Evolutionary conservation across 2,797 vertebrate genomes (phyloP), one percentile per base, ranked within the genome.

Genomic region (Ctenochaetus hawaiiensis): DNA sequence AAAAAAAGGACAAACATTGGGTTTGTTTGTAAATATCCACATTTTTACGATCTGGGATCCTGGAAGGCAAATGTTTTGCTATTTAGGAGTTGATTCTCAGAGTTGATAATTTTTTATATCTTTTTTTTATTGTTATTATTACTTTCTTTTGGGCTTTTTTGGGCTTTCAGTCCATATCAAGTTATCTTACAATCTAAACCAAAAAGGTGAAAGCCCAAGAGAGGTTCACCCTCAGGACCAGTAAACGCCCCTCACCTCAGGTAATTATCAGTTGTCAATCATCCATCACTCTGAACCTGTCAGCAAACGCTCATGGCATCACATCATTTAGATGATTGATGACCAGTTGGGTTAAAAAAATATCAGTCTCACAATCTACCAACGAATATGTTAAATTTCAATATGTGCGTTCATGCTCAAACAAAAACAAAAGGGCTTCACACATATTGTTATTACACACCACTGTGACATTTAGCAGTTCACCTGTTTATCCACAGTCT

Each of bases 221-320:
- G 86, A 87, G 65, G 57, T 83, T 83, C 45, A 75, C 87, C 80
- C 74, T 13, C 5, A 1, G 74, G 84, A 87, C 53, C 49, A 64
- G 58, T 6, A 78, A 84, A 75, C 83, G 61, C 57, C 84, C 73
- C 72, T 87, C 72, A 83, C 75, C 83, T 75, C 74, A 77, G 71
- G 82, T 85, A 91, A 92, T 94, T 84, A 88, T 89, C 60, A 61
- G 52, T n/a, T 92, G 91, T 84, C 88, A 91, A 87, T 93, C 89
- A 91, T 87, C 83, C 81, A 75, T 87, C 90, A 90, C 79, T 89
- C 72, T 48, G 17, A 80, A 62, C 53, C 77, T 84, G 85, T 81
- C 86, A 84, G 66, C 47, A 18, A n/a, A 59, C 22, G 61, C 67
- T 72, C 54, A 61, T 61, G 77, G 73, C 74, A 48, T 75, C 73